Evolutionary conservation across 2,113 vertebrate species (phyloP).

Genomic region (pig (Sus scrofa)): T2T-Sscrofa CM000819.6:63212501-63213000

Average conservation of each 20-base stretch:
- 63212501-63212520: background rate
- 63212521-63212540: background rate
- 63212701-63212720: conserved; percentile 3
- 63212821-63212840: background rate
- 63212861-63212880: background rate
- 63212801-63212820: background rate
- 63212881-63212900: conserved; percentile 2
- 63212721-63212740: background rate
- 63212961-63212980: conserved; percentile 55
- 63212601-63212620: background rate
- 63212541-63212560: background rate
- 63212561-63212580: background rate
- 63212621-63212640: background rate
- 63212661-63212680: background rate
- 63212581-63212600: background rate
- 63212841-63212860: background rate
- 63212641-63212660: background rate
- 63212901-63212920: conserved; percentile 36
- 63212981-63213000: conserved; percentile 70
- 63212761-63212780: background rate
- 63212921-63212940: conserved; percentile 23
- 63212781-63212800: background rate
- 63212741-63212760: background rate
- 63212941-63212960: background rate
- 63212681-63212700: background rate